Conservation (phyloP, 2,113 vertebrate genomes). For the Seriola quinqueradiata region DNA sequence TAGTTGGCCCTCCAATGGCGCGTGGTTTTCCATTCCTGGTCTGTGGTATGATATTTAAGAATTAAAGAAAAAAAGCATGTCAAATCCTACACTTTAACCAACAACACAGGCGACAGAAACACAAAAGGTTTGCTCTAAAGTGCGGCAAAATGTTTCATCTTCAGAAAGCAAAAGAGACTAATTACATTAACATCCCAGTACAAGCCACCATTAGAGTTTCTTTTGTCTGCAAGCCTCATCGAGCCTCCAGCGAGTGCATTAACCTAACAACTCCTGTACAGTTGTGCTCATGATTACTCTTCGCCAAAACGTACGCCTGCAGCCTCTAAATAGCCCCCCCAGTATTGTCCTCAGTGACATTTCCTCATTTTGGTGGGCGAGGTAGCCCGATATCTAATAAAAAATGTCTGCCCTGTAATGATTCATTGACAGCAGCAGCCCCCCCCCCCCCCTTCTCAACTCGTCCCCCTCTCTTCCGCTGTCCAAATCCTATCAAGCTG, state of each 20-base stretch:
- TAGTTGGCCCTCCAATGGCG: background rate
- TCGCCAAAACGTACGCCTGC: conserved; percentile 40
- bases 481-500: conserved; percentile 80
- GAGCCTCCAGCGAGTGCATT: conserved; percentile 57
- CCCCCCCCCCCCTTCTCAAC: background rate
- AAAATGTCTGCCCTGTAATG: conserved; percentile 41
- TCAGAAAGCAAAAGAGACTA: conserved; percentile 51
- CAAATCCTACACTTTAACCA: conserved; percentile 6
- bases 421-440: conserved; percentile 63
- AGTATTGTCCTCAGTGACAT: conserved; percentile 17
- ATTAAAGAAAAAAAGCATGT: conserved; percentile 6
- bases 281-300: conserved; percentile 23
- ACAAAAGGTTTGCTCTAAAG: conserved; percentile 19
- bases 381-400: conserved; percentile 52
- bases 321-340: conserved; percentile 24
- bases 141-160: conserved; percentile 19
- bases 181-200: conserved; percentile 56
- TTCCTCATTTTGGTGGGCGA: conserved; percentile 34
- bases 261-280: conserved; percentile 48
- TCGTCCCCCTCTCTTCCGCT: conserved; percentile 26
- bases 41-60: background rate
- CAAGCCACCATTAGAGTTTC: conserved; percentile 50
- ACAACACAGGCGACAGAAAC: background rate
- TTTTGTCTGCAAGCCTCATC: conserved; percentile 52
- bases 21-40: background rate